Percentiles rank a stretch among this genome's conserved stretches.
These are phyloP conservation scores for Drosophila aldrichi DNA, from an alignment of 2,888 invertebrate species.

Conservation along the genomic window DNA sequence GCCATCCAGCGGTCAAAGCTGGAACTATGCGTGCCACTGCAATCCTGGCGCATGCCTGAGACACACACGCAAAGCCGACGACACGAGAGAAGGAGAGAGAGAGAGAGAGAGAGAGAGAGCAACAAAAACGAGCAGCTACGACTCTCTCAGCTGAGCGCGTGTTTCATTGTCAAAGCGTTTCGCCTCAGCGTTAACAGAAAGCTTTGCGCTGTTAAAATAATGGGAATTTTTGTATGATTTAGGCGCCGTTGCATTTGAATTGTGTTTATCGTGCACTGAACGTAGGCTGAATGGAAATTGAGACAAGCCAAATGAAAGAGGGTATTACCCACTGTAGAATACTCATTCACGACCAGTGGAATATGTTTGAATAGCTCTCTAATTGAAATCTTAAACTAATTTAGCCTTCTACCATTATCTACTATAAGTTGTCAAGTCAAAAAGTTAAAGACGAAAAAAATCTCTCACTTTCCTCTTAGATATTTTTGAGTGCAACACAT, in stretches of 20 bases:
- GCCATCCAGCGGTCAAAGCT: constrained; percentile 64
- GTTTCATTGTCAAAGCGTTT: constrained; percentile 12
- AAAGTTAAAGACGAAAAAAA: too few species aligned
- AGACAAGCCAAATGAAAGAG: too few species aligned
- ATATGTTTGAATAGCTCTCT: too few species aligned
- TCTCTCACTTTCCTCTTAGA: background rate
- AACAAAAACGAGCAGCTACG: too few species aligned
- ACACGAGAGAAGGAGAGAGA: background rate
- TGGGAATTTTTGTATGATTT: constrained; percentile 32
- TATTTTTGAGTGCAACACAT: constrained; percentile 3
- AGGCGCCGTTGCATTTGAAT: constrained; percentile 18
- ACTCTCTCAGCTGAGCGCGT: background rate
- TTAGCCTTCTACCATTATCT: too few species aligned
- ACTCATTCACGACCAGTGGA: too few species aligned
- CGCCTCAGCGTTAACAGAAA: constrained; percentile 35
- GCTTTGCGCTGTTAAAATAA: constrained; percentile 52
- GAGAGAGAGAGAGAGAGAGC: background rate
- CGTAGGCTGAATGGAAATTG: background rate
- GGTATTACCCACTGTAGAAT: too few species aligned
- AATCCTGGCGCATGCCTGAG: constrained; percentile 33
- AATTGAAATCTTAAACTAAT: too few species aligned
- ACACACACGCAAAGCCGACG: background rate
- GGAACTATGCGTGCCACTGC: constrained; percentile 45
- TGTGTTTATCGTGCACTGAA: background rate
- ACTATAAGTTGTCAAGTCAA: background rate